phyloP scores from a whole-genome alignment of 1,140 invertebrate genomes.

The Macrobrachium nipponense region DNA sequence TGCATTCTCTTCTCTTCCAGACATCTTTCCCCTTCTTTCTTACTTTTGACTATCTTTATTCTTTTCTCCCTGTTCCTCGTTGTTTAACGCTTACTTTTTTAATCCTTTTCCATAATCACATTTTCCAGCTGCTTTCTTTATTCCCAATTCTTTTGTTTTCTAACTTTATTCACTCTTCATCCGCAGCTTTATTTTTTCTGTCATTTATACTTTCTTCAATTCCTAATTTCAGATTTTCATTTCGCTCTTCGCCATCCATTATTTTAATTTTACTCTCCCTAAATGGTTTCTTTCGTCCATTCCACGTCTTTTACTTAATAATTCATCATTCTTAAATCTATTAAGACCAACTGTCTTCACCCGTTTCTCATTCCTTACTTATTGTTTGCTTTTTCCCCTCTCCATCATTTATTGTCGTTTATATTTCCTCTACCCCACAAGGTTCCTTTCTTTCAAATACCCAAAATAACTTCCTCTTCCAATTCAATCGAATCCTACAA shows the following conservation, averaged over 20 bases:
- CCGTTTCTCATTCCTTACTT: not conserved
- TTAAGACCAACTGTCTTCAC: not conserved
- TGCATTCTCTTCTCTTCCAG: not conserved
- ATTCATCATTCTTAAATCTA: not conserved
- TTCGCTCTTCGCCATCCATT: not conserved
- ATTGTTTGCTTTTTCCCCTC: not conserved
- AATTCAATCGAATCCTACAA: too few relatives aligned
- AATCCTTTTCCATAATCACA: not conserved
- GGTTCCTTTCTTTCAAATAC: not conserved
- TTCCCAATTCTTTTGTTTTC: not conserved
- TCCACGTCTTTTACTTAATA: not conserved
- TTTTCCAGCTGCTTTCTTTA: not conserved
- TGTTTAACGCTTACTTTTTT: not conserved
- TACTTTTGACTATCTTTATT: not conserved
- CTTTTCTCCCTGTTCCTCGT: not conserved
- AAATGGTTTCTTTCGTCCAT: not conserved
- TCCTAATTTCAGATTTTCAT: not conserved
- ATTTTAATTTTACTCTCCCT: not conserved
- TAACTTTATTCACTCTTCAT: not conserved
- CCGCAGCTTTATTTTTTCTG: not conserved
- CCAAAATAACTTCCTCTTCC: not conserved
- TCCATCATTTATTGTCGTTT: not conserved
- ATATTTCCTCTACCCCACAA: not conserved
- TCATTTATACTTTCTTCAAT: not conserved
- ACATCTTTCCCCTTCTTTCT: not conserved